Conservation (phyloP, 2,888 invertebrate species). For the Azorinus chamasolen region DNA sequence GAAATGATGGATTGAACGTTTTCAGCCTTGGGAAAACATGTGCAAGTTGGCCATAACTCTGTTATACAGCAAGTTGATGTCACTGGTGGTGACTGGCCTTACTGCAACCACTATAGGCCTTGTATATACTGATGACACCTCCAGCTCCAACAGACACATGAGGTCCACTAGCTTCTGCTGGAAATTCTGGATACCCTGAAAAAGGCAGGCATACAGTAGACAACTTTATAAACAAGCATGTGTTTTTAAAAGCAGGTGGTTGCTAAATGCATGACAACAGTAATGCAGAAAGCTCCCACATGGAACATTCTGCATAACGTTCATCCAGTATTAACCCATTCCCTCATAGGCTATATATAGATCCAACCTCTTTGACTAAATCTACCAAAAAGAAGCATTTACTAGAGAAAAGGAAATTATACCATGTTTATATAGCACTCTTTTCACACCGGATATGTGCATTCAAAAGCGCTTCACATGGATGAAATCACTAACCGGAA, state of each 20-base stretch:
- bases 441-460: too few species aligned
- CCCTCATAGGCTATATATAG: too few species aligned
- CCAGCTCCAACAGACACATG: slow-evolving; percentile 72
- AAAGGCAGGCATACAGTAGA: not conserved
- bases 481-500: too few species aligned
- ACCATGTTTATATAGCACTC: too few species aligned
- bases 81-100: slow-evolving; percentile 34
- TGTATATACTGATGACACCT: slow-evolving; percentile 39
- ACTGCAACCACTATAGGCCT: slow-evolving; percentile 65
- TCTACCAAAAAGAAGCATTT: too few species aligned
- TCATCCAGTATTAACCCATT: too few species aligned
- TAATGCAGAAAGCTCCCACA: not conserved
- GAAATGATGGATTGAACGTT: too few species aligned
- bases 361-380: too few species aligned
- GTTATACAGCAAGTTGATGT: slow-evolving; percentile 57
- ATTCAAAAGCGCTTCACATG: too few species aligned
- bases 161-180: slow-evolving; percentile 74
- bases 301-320: too few species aligned
- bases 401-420: too few species aligned
- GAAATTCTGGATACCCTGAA: slow-evolving; percentile 76
- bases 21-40: not conserved
- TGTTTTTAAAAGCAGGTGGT: not conserved
- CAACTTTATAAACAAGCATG: too few species aligned
- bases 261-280: not conserved
- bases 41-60: slow-evolving; percentile 49